Evolutionary conservation across 1,140 invertebrate genomes (phyloP).

Genomic region (Littorina saxatilis): DNA sequence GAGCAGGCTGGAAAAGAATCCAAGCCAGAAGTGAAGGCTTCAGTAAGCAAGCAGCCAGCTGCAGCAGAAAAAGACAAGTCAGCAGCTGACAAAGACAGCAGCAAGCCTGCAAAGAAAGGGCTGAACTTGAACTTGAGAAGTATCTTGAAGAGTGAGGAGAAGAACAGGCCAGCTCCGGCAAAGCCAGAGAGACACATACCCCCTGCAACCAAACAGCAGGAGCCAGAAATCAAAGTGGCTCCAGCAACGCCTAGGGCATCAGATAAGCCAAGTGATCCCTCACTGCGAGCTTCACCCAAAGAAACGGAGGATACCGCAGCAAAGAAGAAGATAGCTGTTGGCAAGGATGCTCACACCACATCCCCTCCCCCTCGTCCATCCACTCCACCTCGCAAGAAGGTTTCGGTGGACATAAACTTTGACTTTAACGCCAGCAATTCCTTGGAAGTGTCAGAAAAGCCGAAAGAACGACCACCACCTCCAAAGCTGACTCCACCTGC

Average conservation of each 20-base stretch:
- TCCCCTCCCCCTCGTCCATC: not conserved
- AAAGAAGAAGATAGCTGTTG: conserved; percentile 25
- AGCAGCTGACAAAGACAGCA: conserved; percentile 31
- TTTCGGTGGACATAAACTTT: conserved; percentile 50
- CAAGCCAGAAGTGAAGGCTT: not conserved
- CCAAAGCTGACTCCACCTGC: conserved; percentile 19
- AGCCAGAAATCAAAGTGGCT: too few relatives aligned
- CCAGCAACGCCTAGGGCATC: too few relatives aligned
- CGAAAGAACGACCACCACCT: conserved; percentile 36
- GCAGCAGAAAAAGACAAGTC: not conserved
- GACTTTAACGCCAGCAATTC: conserved; percentile 40
- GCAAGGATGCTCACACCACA: not conserved
- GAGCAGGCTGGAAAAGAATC: not conserved
- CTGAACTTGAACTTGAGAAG: not conserved
- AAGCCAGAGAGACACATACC: not conserved
- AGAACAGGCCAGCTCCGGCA: not conserved
- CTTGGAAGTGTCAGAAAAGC: conserved; percentile 4
- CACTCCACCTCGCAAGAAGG: conserved; percentile 37
- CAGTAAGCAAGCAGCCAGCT: not conserved
- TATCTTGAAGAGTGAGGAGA: conserved; percentile 12
- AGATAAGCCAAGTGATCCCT: too few relatives aligned
- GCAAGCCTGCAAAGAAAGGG: conserved; percentile 46
- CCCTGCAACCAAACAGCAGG: too few relatives aligned
- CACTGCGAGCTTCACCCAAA: not conserved
- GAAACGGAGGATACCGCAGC: not conserved